Percentiles rank a stretch among this genome's conserved stretches.
Conservation (phyloP, 2,888 invertebrate species). For the Synergus gifuensis region DNA sequence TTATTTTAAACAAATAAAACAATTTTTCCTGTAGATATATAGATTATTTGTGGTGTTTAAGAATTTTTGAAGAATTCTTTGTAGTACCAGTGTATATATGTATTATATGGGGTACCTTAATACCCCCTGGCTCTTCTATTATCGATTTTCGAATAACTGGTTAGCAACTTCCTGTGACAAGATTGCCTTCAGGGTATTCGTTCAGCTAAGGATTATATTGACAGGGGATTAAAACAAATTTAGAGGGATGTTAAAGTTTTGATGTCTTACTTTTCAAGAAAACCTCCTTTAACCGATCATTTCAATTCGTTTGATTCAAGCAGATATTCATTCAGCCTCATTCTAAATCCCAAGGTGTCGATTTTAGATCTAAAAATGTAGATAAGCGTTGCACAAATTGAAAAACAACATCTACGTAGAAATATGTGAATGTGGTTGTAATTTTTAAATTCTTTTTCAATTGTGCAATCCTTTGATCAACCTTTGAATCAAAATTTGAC, state of each 20-base stretch:
- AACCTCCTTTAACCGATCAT: neutral
- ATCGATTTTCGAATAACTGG: constrained; percentile 29
- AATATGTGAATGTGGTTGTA: too few relatives aligned
- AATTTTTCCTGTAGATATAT: neutral
- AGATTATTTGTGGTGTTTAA: neutral
- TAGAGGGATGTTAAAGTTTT: constrained; percentile 37
- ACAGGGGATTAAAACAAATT: constrained; percentile 18
- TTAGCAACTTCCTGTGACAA: neutral
- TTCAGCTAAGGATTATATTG: constrained; percentile 31
- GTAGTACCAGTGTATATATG: neutral
- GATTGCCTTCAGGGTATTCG: constrained; percentile 39
- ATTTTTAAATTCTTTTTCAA: too few relatives aligned
- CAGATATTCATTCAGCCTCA: neutral
- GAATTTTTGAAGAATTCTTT: neutral
- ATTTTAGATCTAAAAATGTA: too few relatives aligned
- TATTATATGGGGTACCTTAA: neutral
- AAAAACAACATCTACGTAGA: too few relatives aligned
- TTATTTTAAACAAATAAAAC: too few relatives aligned
- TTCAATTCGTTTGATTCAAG: neutral
- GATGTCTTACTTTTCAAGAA: neutral
- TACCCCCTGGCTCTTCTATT: neutral
- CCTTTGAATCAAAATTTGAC: too few relatives aligned
- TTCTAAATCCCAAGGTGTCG: neutral
- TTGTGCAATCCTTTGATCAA: too few relatives aligned
- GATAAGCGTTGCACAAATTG: too few relatives aligned